phyloP scores from a whole-genome alignment of 2,888 invertebrate genomes.

The Gerosis bhagava region DNA sequence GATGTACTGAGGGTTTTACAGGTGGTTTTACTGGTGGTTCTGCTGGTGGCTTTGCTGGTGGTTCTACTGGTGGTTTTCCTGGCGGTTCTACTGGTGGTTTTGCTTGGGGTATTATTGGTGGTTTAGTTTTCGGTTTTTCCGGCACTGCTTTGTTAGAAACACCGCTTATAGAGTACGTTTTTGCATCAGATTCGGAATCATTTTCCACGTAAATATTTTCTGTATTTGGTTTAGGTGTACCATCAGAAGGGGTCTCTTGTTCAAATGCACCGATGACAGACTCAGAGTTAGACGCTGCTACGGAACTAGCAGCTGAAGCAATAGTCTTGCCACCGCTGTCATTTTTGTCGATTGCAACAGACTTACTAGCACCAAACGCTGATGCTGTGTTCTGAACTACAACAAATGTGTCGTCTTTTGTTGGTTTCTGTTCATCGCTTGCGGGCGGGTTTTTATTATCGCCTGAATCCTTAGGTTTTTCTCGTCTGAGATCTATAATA shows the following conservation, averaged over 20 bases:
- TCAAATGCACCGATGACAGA: slow-evolving; percentile 33
- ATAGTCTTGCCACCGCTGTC: slow-evolving; percentile 22
- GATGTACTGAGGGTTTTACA: too few relatives aligned
- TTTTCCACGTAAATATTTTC: slow-evolving; percentile 35
- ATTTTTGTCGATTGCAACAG: slow-evolving; percentile 23
- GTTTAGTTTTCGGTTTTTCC: too few relatives aligned
- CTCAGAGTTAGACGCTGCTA: slow-evolving; percentile 31
- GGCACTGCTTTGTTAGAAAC: too few relatives aligned
- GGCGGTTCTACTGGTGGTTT: too few relatives aligned
- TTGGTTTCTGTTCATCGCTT: not conserved
- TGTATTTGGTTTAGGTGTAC: slow-evolving; percentile 17
- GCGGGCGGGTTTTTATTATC: not conserved
- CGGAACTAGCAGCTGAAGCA: slow-evolving; percentile 30
- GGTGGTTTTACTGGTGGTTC: too few relatives aligned
- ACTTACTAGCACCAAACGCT: slow-evolving; percentile 32
- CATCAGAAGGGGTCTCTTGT: slow-evolving; percentile 21
- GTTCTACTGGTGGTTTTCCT: too few relatives aligned
- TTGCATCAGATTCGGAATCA: slow-evolving; percentile 29
- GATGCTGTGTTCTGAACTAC: slow-evolving; percentile 32
- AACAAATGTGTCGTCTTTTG: slow-evolving; percentile 30
- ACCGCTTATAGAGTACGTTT: slow-evolving; percentile 16
- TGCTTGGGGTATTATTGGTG: too few relatives aligned
- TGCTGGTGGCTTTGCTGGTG: too few relatives aligned
- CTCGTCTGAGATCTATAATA: slow-evolving; percentile 38
- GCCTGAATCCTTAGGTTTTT: slow-evolving; percentile 19